Conservation (phyloP, 23 tunicate genomes). For the Corella eumyota region DNA sequence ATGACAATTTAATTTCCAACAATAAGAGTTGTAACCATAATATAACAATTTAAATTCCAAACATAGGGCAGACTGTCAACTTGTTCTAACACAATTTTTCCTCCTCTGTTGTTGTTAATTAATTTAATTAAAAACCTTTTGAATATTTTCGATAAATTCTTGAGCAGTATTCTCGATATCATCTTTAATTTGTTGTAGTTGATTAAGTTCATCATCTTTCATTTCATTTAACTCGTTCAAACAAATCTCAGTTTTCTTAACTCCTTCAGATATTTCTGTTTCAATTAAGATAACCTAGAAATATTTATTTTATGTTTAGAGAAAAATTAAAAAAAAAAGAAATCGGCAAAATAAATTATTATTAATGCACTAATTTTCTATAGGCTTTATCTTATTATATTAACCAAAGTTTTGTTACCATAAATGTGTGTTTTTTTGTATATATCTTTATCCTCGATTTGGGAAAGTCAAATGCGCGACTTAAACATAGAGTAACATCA, state of each 20-base stretch:
- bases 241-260: conserved; percentile 4
- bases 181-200: conserved; percentile 9
- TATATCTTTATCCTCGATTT: too few species aligned
- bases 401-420: too few species aligned
- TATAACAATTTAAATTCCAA: neutral
- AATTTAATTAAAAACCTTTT: conserved; percentile 22
- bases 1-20: neutral
- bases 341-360: too few species aligned
- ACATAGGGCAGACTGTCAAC: neutral
- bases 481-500: too few species aligned
- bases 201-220: conserved; percentile 14
- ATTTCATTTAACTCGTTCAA: conserved; percentile 12
- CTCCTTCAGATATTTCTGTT: conserved; percentile 15
- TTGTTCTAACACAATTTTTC: conserved; percentile 1
- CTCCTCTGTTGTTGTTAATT: too few species aligned
- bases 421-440: too few species aligned
- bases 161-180: conserved; percentile 14
- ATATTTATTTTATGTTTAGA: neutral
- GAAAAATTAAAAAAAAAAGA: neutral
- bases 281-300: conserved; percentile 22
- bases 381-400: too few species aligned
- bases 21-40: too few species aligned
- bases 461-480: too few species aligned
- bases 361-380: too few species aligned
- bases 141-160: conserved; percentile 14